Conservation (phyloP, 2,888 invertebrate genomes). For the Latheticus oryzae region DNA sequence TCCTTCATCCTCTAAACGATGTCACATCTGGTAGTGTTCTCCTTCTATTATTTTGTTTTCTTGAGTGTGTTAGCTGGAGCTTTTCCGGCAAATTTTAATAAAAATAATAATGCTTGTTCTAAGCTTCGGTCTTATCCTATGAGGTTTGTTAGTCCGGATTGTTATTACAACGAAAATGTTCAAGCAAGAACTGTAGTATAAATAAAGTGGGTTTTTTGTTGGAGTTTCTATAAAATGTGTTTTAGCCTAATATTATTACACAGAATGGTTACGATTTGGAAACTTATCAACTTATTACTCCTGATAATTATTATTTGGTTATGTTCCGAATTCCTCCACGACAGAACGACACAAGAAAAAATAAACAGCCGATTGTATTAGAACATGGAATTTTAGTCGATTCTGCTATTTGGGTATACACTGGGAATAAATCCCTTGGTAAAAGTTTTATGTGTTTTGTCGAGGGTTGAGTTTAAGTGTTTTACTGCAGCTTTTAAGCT, state of each 20-base stretch:
- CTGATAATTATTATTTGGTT: constrained; percentile 7
- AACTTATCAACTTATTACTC: constrained; percentile 5
- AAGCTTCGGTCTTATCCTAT: constrained; percentile 1
- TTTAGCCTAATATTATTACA: constrained; percentile 11
- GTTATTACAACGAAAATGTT: constrained; percentile 6
- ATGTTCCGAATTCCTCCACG: constrained; percentile 16
- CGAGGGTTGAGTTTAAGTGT: no score
- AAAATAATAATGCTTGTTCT: constrained; percentile 15
- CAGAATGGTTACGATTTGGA: constrained; percentile 9
- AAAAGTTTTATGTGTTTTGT: no score
- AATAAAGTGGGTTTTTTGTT: neutral
- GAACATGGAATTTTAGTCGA: constrained; percentile 13
- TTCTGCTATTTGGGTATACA: constrained; percentile 7
- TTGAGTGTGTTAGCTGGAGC: no score
- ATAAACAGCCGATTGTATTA: constrained; percentile 19
- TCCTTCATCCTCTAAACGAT: no score
- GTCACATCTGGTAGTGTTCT: no score
- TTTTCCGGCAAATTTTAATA: no score
- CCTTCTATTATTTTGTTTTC: no score
- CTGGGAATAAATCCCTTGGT: constrained; percentile 16
- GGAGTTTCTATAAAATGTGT: neutral
- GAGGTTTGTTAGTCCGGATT: neutral
- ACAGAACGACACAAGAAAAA: constrained; percentile 10
- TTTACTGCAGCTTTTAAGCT: neutral
- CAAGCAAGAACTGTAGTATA: constrained; percentile 5